These are phyloP conservation scores for Cryptotis parvus DNA, from an alignment of 2,113 vertebrate species.

Conservation along the genomic window DNA sequence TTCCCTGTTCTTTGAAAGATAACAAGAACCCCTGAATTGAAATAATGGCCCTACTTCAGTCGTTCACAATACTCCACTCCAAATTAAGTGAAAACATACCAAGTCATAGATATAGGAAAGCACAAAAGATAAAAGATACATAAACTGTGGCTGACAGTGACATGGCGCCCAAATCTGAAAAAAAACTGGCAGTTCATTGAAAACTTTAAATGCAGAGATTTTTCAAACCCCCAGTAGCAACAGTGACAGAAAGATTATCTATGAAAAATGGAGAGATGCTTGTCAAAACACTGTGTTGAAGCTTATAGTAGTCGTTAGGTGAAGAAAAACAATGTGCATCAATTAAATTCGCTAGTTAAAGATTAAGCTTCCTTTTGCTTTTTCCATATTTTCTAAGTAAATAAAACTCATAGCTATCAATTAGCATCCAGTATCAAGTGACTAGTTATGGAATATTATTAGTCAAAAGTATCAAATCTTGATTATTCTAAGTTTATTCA, in stretches of 20 bases:
- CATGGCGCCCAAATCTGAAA: neutral
- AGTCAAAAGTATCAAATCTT: neutral
- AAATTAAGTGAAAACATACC: neutral
- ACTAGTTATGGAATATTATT: neutral
- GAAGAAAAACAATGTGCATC: neutral
- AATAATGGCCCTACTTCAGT: neutral
- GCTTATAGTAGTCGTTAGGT: neutral
- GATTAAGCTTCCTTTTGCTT: neutral
- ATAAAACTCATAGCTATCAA: neutral
- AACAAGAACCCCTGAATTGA: neutral
- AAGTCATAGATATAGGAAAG: neutral
- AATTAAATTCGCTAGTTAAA: neutral
- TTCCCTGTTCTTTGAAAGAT: neutral
- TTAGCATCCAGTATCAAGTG: neutral
- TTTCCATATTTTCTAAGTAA: neutral
- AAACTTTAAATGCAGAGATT: neutral
- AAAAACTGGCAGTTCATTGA: neutral
- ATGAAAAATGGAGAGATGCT: neutral
- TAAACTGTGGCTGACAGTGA: neutral
- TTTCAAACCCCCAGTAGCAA: neutral
- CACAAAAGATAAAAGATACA: neutral
- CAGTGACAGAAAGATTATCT: neutral
- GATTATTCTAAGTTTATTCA: neutral
- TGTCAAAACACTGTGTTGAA: neutral
- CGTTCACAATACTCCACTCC: neutral